Evolutionary conservation across 2,797 vertebrate genomes (phyloP), one percentile per base, ranked within the genome.

Genomic region (Echiichthys vipera): DNA sequence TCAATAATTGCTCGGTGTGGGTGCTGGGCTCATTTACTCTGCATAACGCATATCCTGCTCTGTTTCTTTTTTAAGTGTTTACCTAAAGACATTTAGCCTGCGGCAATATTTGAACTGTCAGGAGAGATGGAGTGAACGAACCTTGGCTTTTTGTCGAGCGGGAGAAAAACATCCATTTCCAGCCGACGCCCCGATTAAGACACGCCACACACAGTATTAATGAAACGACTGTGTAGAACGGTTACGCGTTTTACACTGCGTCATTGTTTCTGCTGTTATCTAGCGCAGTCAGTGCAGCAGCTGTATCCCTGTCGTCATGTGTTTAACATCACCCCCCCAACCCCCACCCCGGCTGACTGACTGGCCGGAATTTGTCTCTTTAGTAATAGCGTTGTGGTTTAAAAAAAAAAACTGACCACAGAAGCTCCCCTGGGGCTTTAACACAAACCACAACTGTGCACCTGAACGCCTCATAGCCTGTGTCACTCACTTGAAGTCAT

Each of bases 331-430:
- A n/a, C n/a, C n/a, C n/a, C n/a, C n/a, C 3, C 5, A 42, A 61
- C 56, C 57, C 37, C 13, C n/a, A 14, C 49, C 51, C 39, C 37
- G 9, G 32, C 5, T 3, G 17, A 71, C 55, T 65, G 22, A 24
- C 54, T 22, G 74, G 73, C 63, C 77, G 50, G 77, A 78, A 83
- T 77, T 76, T 81, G 65, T 56, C 40, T 78, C 73, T 34, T 24
- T 62, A 36, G 58, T 70, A 50, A 71, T 29, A 32, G 39, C 3
- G 12, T 42, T 58, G 57, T 7, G 50, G 74, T 71, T 36, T 12
- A 36, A 29, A 74, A 55, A 29, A 20, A 11, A 15, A 18, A 51
- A n/a, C 64, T 2, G 58, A 81, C 87, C 78, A 37, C 79, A 83
- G 73, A 56, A 39, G 42, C 57, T 61, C 70, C 77, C 74, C 0